Evolutionary conservation across 2,888 invertebrate species (phyloP).

Genomic region (Ramazzottius varieornatus): DNA sequence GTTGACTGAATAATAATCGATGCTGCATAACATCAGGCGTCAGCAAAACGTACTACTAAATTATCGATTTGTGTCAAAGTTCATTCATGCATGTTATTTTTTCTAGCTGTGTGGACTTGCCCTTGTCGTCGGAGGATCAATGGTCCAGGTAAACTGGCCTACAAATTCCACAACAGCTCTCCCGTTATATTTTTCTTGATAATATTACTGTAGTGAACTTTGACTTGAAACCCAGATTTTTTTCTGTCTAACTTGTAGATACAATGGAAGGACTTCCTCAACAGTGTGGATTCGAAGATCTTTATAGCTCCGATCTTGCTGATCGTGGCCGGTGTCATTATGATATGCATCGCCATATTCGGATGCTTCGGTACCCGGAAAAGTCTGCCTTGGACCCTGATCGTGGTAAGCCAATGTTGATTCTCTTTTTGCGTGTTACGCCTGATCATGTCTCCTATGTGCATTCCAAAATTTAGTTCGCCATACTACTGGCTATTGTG

Average conservation of each 20-base stretch:
- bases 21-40: no score
- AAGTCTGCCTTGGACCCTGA: not conserved
- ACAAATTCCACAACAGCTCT: not conserved
- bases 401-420: not conserved
- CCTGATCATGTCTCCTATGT: no score
- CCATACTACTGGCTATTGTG: not conserved
- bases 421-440: no score
- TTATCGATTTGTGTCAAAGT: no score
- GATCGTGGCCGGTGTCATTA: not conserved
- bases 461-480: no score
- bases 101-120: not conserved
- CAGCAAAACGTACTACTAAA: no score
- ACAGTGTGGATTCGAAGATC: not conserved
- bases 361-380: not conserved
- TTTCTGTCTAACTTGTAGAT: no score
- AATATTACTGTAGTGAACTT: no score
- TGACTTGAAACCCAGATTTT: no score
- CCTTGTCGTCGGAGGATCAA: not conserved
- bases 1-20: no score
- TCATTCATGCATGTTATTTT: no score
- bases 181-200: not conserved
- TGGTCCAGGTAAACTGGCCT: not conserved
- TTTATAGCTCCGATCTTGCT: not conserved
- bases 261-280: not conserved
- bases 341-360: not conserved